phyloP scores from a whole-genome alignment of 2,113 vertebrate species.

The Anas platyrhynchos region DNA sequence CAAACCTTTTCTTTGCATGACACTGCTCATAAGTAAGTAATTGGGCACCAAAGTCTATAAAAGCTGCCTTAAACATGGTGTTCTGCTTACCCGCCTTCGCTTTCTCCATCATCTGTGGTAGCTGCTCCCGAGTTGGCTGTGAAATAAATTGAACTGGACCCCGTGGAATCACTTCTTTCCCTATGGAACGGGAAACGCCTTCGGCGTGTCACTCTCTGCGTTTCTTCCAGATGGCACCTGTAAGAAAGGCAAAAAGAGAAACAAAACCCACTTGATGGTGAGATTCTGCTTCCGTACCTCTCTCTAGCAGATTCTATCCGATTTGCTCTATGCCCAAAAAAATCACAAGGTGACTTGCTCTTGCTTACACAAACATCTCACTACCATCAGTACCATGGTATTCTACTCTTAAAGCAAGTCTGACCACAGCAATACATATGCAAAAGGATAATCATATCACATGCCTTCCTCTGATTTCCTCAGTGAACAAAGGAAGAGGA shows the following conservation, averaged over 20 bases:
- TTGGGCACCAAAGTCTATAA: rapidly evolving
- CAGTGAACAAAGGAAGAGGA: background rate
- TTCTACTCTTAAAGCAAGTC: rapidly evolving
- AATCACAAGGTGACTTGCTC: background rate
- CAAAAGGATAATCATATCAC: rapidly evolving
- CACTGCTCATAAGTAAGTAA: rapidly evolving
- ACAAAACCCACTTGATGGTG: rapidly evolving
- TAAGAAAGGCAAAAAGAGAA: background rate
- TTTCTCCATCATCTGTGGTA: conserved; percentile 85
- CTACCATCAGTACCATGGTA: rapidly evolving
- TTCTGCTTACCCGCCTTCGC: conserved; percentile 88
- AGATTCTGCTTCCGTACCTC: background rate
- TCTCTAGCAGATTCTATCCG: background rate
- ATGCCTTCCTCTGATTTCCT: rapidly evolving
- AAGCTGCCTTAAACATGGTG: background rate
- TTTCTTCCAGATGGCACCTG: conserved; percentile 89
- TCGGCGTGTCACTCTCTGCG: conserved; percentile 79
- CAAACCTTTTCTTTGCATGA: background rate
- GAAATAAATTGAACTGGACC: conserved; percentile 95
- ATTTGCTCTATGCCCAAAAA: rapidly evolving
- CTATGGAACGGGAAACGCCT: conserved; percentile 75
- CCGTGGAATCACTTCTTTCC: conserved; percentile 88
- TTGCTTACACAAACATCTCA: rapidly evolving
- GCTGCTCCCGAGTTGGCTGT: conserved; percentile 82
- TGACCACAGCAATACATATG: rapidly evolving